Evolutionary conservation across 1,140 invertebrate genomes (phyloP).

Genomic region (Saxidomus purpurata): DNA sequence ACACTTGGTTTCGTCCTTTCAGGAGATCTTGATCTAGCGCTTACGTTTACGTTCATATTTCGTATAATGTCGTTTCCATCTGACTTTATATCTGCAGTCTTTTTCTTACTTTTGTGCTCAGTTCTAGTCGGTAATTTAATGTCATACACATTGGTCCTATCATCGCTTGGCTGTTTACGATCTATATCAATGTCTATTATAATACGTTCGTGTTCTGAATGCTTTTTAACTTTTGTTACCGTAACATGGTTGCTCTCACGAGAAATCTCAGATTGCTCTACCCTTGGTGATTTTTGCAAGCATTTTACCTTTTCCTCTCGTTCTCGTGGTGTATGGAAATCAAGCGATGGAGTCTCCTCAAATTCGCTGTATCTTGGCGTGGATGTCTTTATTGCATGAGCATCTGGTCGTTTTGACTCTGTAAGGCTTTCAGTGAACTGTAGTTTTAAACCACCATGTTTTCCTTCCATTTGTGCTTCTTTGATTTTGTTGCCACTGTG

Average conservation of each 20-base stretch:
- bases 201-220: background rate
- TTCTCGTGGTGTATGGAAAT: slow-evolving; percentile 25
- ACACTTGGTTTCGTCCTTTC: background rate
- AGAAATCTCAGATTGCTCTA: background rate
- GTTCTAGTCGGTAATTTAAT: background rate
- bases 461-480: background rate
- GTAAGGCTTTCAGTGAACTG: background rate
- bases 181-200: slow-evolving; percentile 25
- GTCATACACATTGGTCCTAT: background rate
- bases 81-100: background rate
- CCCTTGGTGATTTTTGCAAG: background rate
- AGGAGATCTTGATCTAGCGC: slow-evolving; percentile 12
- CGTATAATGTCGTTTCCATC: slow-evolving; percentile 31
- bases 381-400: slow-evolving; percentile 30
- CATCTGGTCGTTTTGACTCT: background rate
- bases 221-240: no score
- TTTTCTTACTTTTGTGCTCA: background rate
- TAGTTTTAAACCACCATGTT: background rate
- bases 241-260: background rate
- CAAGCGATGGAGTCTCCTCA: slow-evolving; percentile 1
- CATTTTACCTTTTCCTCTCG: background rate
- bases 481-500: background rate
- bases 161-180: background rate
- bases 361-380: slow-evolving; percentile 19
- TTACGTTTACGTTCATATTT: slow-evolving; percentile 26